Evolutionary conservation across 1,140 invertebrate species (phyloP).

Genomic region (Cydia fagiglandana): DNA sequence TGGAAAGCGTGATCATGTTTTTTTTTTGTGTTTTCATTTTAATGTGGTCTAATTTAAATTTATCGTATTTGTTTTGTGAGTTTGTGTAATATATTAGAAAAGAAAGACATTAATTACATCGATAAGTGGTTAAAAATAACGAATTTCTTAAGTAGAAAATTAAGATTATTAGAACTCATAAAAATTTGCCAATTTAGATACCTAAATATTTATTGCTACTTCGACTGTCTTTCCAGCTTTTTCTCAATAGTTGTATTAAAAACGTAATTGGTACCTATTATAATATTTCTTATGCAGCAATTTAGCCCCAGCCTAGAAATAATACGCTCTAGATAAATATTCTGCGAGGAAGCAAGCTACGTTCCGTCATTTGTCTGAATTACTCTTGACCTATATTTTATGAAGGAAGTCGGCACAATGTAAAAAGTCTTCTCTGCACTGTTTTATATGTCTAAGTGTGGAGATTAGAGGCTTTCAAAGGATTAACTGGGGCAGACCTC

Average conservation of each 20-base stretch:
- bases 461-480: slow-evolving; percentile 53
- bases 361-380: slow-evolving; percentile 35
- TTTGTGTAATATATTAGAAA: too few relatives aligned
- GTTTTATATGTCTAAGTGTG: slow-evolving; percentile 41
- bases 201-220: too few relatives aligned
- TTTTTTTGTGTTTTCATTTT: not conserved
- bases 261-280: too few relatives aligned
- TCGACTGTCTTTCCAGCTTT: too few relatives aligned
- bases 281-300: slow-evolving; percentile 6
- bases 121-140: too few relatives aligned
- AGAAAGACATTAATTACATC: too few relatives aligned
- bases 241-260: too few relatives aligned
- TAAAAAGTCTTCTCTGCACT: slow-evolving; percentile 35
- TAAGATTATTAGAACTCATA: too few relatives aligned
- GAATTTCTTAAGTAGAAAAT: too few relatives aligned
- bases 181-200: too few relatives aligned
- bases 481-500: slow-evolving; percentile 52
- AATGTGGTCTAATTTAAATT: not conserved
- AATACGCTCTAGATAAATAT: slow-evolving; percentile 29
- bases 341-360: slow-evolving; percentile 34
- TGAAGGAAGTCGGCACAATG: slow-evolving; percentile 30
- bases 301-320: slow-evolving; percentile 3
- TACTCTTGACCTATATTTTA: slow-evolving; percentile 38
- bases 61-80: too few relatives aligned
- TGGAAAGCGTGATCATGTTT: not conserved